Percentiles rank a stretch among this genome's conserved stretches.
These are phyloP conservation scores for Sebastes cheni DNA, from an alignment of 2,797 vertebrate species.

Conservation along the genomic window DNA sequence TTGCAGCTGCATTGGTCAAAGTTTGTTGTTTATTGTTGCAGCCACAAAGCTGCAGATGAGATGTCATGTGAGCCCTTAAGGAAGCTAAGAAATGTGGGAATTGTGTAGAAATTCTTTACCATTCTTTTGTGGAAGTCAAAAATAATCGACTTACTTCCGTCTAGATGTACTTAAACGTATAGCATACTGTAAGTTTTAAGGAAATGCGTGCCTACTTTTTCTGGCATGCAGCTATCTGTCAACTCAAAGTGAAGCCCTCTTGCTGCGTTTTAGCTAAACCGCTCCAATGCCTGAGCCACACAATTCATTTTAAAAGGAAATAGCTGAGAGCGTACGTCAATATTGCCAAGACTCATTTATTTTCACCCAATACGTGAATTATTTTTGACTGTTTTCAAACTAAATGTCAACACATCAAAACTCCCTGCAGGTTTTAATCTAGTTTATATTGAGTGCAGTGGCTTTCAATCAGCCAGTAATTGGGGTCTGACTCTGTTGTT, in stretches of 20 bases:
- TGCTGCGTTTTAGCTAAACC: not conserved
- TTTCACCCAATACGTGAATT: too few relatives aligned
- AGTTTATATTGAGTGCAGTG: not conserved
- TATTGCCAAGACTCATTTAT: not conserved
- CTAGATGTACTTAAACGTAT: not conserved
- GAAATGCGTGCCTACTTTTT: not conserved
- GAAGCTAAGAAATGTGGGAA: not conserved
- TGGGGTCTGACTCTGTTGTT: not conserved
- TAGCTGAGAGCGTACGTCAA: not conserved
- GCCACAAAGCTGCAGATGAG: not conserved
- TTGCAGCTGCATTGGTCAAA: not conserved
- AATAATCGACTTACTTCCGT: not conserved
- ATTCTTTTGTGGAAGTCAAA: not conserved
- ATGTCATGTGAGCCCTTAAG: not conserved
- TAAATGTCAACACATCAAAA: not conserved
- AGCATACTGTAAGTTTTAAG: not conserved
- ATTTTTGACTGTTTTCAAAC: not conserved
- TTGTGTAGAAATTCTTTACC: not conserved
- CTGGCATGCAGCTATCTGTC: not conserved
- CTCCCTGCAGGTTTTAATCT: not conserved
- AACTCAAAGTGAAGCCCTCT: not conserved
- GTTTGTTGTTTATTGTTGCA: not conserved
- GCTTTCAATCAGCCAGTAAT: not conserved
- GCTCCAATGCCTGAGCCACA: not conserved
- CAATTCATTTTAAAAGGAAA: not conserved